Percentiles rank a stretch among this genome's conserved stretches.
Evolutionary conservation across 2,888 invertebrate species (phyloP).

Genomic region (Reticulitermes lucifugus): DNA sequence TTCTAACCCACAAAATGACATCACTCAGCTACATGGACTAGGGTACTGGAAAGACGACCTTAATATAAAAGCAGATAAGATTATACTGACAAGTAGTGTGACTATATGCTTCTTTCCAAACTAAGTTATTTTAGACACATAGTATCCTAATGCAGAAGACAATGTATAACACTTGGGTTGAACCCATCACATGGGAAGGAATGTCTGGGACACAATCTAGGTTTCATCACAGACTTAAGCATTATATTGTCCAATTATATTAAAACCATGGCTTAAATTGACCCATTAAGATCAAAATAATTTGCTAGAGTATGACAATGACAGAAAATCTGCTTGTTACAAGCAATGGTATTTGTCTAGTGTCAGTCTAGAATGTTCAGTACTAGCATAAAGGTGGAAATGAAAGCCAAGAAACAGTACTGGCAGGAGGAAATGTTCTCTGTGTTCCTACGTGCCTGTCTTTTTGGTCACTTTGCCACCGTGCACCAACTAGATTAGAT

Average conservation of each 20-base stretch:
- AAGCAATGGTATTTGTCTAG: background rate
- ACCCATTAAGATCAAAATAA: background rate
- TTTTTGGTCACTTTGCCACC: too few relatives aligned
- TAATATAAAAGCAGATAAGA: background rate
- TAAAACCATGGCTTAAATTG: background rate
- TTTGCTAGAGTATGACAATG: background rate
- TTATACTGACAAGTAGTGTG: background rate
- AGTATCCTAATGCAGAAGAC: background rate
- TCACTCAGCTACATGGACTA: constrained; percentile 4
- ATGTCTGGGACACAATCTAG: constrained; percentile 1
- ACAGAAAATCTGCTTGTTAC: background rate
- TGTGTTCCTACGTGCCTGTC: background rate
- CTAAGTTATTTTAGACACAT: background rate
- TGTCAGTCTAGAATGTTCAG: background rate
- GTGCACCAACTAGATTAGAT: too few relatives aligned
- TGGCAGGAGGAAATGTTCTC: background rate
- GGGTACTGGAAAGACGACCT: background rate
- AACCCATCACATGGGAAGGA: background rate
- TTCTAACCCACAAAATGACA: background rate
- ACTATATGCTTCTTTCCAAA: background rate
- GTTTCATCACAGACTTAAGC: background rate
- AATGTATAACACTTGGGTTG: background rate
- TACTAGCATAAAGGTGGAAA: background rate
- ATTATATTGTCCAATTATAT: constrained; percentile 11
- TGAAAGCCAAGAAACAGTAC: too few relatives aligned